Evolutionary conservation across 2,888 invertebrate species (phyloP), one percentile per base, ranked within the genome.

Genomic region (Cyclophora albipunctata): DNA sequence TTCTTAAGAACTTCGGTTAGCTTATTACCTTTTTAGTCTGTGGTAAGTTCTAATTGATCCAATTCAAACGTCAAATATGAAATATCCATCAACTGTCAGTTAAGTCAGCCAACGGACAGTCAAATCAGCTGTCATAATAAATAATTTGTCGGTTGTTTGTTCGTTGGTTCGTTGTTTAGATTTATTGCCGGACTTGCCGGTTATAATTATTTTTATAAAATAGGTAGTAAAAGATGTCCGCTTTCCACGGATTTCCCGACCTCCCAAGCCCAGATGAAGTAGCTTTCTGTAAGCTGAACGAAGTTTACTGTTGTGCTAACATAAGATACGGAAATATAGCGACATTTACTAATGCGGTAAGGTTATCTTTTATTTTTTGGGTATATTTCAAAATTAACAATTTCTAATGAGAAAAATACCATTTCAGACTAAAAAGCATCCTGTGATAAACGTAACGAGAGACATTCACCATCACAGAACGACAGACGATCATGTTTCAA

Each of bases 361-460:
- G 90, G 81, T 82, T 81, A 84, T 64, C 67, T 69, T 60, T 47
- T 45, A 47, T 33, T 40, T 44, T 44, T 7, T 34, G 34, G 40
- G 3, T 7, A 7, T 35, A 44, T 45, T 47, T 52, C 45, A 45
- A 45, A 50, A 40, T 45, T 42, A 20, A 33, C 20, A 34, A 7
- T 20, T 40, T 33, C 49, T 53, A 48, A 50, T 48, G 0, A 20
- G 3, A 2, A 43, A 4, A 50, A 46, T 53, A 35, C 34, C 42
- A 34, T 84, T 85, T 56, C 70, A 93, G 91, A 84, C 91, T 0
- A 91, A 91, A 49, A 88, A 87, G 45, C 93, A 94, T 79, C 95
- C 95, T 0, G 89, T 90, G 59, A 91, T 95, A 34, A 91, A 92
- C 61, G 91, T 95, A 5, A 92, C 92, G 20, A 78, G 92, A 69